Evolutionary conservation across 2,888 invertebrate species (phyloP).

Genomic region (Axea sp.): DNA sequence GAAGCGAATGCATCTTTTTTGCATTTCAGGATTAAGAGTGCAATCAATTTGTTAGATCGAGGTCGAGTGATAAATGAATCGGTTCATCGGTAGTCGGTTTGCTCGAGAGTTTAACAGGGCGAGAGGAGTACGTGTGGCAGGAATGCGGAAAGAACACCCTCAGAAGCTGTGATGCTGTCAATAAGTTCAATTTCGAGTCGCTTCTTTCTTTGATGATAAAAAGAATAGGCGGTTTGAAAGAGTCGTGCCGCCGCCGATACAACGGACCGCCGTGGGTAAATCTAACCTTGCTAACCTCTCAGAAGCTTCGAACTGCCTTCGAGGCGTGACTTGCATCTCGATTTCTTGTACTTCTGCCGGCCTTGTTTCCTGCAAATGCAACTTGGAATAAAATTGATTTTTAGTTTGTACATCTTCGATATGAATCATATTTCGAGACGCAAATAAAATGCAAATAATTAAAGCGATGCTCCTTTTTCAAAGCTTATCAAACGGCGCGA

Average conservation of each 20-base stretch:
- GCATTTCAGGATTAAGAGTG: slow-evolving; percentile 34
- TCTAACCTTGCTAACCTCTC: slow-evolving; percentile 66
- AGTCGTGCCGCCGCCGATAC: slow-evolving; percentile 64
- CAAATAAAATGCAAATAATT: too few relatives aligned
- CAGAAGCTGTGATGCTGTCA: slow-evolving; percentile 73
- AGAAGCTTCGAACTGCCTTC: slow-evolving; percentile 66
- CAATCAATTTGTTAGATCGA: slow-evolving; percentile 17
- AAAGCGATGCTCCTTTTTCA: too few relatives aligned
- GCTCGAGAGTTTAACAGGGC: neutral
- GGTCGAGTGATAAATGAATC: slow-evolving; percentile 28
- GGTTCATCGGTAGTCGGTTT: neutral
- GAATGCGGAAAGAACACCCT: slow-evolving; percentile 64
- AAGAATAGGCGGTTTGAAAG: slow-evolving; percentile 66
- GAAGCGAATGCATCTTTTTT: slow-evolving; percentile 10
- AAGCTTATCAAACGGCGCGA: too few relatives aligned
- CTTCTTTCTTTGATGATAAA: slow-evolving; percentile 67
- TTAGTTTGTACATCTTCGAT: too few relatives aligned
- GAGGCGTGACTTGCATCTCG: slow-evolving; percentile 74
- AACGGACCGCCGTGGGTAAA: slow-evolving; percentile 31
- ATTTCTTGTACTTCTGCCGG: slow-evolving; percentile 66
- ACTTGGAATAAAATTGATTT: slow-evolving; percentile 63
- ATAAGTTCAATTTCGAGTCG: slow-evolving; percentile 70
- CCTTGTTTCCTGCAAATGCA: slow-evolving; percentile 71
- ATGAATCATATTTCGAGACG: too few relatives aligned
- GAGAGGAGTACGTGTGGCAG: neutral